Evolutionary conservation across 2,113 vertebrate species (phyloP).

Genomic region (Gymnocephalus cernua): DNA sequence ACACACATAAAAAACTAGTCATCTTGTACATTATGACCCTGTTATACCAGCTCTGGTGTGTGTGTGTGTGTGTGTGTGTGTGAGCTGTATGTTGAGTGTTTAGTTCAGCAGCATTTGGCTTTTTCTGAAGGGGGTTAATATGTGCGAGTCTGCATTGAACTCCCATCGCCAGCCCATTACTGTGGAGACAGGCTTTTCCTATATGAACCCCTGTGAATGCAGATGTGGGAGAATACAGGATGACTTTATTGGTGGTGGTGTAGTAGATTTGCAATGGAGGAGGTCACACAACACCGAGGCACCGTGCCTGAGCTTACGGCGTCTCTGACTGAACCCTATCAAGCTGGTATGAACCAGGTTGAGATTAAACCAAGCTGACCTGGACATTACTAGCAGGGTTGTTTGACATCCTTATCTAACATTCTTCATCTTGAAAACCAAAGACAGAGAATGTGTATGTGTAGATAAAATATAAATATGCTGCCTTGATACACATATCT

Average conservation of each 20-base stretch:
- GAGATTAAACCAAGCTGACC: conserved; percentile 7
- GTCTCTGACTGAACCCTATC: conserved; percentile 10
- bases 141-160: conserved; percentile 34
- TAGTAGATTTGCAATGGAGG: background rate
- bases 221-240: conserved; percentile 43
- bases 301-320: conserved; percentile 21
- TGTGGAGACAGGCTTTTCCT: conserved; percentile 28
- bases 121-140: conserved; percentile 50
- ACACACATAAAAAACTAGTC: conserved; percentile 69
- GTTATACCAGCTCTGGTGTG: conserved; percentile 75
- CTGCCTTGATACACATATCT: conserved; percentile 64
- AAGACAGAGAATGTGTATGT: conserved; percentile 30
- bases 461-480: conserved; percentile 47
- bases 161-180: background rate
- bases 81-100: conserved; percentile 53
- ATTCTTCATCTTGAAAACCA: conserved; percentile 42
- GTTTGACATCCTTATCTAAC: conserved; percentile 46
- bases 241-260: background rate
- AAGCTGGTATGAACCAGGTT: background rate
- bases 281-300: background rate
- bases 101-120: conserved; percentile 75
- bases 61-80: conserved; percentile 43
- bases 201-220: conserved; percentile 11
- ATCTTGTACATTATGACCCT: conserved; percentile 77
- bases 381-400: conserved; percentile 14